Evolutionary conservation across 2,888 invertebrate species (phyloP).

Genomic region (Agrochola lota): DNA sequence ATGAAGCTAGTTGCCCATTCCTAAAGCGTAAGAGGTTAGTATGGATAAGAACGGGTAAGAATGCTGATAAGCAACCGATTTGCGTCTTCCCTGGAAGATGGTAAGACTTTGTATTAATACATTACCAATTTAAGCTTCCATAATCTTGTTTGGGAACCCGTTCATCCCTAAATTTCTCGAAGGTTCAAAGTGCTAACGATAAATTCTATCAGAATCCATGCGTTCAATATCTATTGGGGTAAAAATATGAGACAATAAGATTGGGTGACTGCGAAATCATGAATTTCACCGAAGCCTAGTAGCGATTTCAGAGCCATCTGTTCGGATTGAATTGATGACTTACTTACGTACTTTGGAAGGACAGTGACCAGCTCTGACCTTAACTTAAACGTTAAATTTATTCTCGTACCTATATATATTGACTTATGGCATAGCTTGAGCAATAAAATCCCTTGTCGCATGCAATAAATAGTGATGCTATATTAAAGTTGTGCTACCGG

Average conservation of each 20-base stretch:
- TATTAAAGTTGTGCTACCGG: background rate
- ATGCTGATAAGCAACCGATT: background rate
- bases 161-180: conserved; percentile 47
- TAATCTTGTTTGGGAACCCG: conserved; percentile 9
- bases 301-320: conserved; percentile 30
- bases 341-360: conserved; percentile 19
- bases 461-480: background rate
- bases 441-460: conserved; percentile 1
- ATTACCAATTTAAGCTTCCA: background rate
- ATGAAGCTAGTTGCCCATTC: background rate
- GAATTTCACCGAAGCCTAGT: conserved; percentile 34
- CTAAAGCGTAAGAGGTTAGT: background rate
- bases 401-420: background rate
- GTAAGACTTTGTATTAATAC: too few relatives aligned
- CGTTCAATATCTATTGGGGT: conserved; percentile 75
- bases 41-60: background rate
- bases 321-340: conserved; percentile 38
- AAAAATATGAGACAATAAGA: conserved; percentile 78
- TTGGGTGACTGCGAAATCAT: conserved; percentile 63
- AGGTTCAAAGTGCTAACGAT: conserved; percentile 70
- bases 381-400: background rate
- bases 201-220: conserved; percentile 78
- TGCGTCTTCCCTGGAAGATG: too few relatives aligned
- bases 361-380: background rate
- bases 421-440: background rate